Evolutionary conservation across 2,113 vertebrate species (phyloP), one percentile per base, ranked within the genome.

Genomic region (Corynorhinus townsendii): DNA sequence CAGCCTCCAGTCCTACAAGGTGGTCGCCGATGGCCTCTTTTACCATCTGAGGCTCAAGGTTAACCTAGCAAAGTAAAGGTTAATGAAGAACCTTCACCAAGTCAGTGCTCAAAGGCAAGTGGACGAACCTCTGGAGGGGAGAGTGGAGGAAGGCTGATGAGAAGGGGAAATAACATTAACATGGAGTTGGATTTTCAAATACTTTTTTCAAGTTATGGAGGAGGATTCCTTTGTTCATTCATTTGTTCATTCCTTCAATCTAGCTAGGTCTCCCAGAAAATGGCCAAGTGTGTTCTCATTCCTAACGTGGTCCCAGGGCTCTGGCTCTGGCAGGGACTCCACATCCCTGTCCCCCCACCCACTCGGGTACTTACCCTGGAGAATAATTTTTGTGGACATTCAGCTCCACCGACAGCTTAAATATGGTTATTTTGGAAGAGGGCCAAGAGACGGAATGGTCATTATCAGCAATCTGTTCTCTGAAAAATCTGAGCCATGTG

Each of bases 391-490:
- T 0, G n/a, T 43, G 77, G 83, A 84, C 90, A 95, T 43, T 88
- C 69, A 75, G 71, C 17, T 0, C 15, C 0, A 2, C 26, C 0
- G 0, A 72, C 0, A 0, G 10, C 94, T 86, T 76, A 81, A 95
- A 59, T 62, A 84, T 86, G 85, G 3, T 43, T 83, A 81, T 80
- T 90, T 86, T 38, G 95, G 91, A 45, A 89, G 52, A 22, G 7
- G 11, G 0, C 54, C 40, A 64, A 62, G 1, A 20, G 0, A 0
- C 1, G 0, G 26, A 84, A 49, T 73, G 73, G 59, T 22, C 54
- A 14, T 52, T 84, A 56, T 87, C 24, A 6, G 54, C 66, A 77
- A 82, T 72, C 8, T 89, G 69, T 72, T 17, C 0, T 66, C 94
- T 8, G 43, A 68, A 56, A 96, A 81, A 49, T 93, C 90, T 15